Evolutionary conservation across 2,113 vertebrate genomes (phyloP).

Genomic region (Gobio gobio): DNA sequence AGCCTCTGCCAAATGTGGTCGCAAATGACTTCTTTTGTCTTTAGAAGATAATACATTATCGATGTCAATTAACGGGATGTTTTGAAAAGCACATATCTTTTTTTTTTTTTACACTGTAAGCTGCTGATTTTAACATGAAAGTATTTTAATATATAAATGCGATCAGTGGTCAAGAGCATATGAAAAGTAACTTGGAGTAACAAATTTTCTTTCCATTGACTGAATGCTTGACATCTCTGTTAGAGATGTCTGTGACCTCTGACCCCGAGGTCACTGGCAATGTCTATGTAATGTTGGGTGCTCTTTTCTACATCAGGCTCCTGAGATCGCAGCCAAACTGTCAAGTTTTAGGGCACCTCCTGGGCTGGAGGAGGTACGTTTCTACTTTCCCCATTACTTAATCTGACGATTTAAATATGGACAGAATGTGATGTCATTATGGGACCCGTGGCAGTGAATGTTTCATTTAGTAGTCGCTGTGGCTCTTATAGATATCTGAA

Average conservation of each 20-base stretch:
- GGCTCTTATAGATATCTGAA: not conserved
- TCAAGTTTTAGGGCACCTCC: slow-evolving; percentile 74
- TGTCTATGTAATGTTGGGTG: slow-evolving; percentile 67
- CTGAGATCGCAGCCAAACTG: slow-evolving; percentile 77
- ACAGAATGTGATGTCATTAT: not conserved
- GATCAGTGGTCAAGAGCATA: not conserved
- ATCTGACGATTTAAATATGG: not conserved
- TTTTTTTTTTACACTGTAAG: not conserved
- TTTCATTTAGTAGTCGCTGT: not conserved
- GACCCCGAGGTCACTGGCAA: slow-evolving; percentile 60
- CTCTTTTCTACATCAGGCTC: slow-evolving; percentile 73
- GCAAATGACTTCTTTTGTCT: not conserved
- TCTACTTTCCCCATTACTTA: slow-evolving; percentile 50
- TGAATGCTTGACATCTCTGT: slow-evolving; percentile 34
- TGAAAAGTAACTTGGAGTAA: not conserved
- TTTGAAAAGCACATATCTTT: not conserved
- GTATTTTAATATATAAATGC: no score
- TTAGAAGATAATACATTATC: not conserved
- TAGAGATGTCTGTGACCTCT: slow-evolving; percentile 64
- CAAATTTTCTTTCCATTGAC: not conserved
- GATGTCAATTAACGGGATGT: not conserved
- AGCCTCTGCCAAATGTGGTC: not conserved
- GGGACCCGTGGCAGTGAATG: not conserved
- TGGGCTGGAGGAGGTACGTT: slow-evolving; percentile 74
- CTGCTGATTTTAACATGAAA: not conserved